Evolutionary conservation across 2,113 vertebrate species (phyloP), one percentile per base, ranked within the genome.

Genomic region (Myiozetetes cayanensis): DNA sequence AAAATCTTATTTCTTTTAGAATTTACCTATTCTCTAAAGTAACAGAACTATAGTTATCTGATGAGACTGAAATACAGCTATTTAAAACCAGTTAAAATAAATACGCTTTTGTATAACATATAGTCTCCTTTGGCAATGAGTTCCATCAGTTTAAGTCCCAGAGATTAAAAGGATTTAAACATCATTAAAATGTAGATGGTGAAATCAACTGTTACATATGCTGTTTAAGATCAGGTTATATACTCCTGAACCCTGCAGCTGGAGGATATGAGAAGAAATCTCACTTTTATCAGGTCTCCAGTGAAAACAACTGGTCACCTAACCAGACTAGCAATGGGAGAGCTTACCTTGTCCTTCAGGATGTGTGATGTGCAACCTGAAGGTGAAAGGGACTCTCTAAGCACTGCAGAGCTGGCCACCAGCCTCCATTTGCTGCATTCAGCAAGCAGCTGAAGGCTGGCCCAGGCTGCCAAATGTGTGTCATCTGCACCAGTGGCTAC

Each of bases 401-500:
- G 14, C 18, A 9, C 59, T 46, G 86, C 71, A 84, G 71, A 84
- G 31, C 30, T 23, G 85, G 86, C 53, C 87, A 76, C 19, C 85
- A 67, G 71, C 90, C 65, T 92, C 72, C n/a, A 23, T 62, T 91
- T 80, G 92, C 91, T 91, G 33, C 41, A 14, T 86, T 85, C 89
- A 88, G 81, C 82, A 92, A 85, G 91, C 92, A 96, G 74, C 92
- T 90, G 95, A 92, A 94, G 91, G 93, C 75, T 86, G 88, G 91
- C 82, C 86, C 67, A 53, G 63, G 91, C 66, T 70, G 90, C 83
- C 92, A 92, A 80, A 88, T 28, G 79, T 44, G 23, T 68, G 83
- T 66, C 91, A 94, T 77, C 95, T 91, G 87, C 78, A 78, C 95
- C 55, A 87, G 63, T 86, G 90, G 68, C 35, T 49, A 13, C 23